Percentiles rank a stretch among this genome's conserved stretches.
phyloP scores from a whole-genome alignment of 2,888 invertebrate species.

The Perdita meconis region DNA sequence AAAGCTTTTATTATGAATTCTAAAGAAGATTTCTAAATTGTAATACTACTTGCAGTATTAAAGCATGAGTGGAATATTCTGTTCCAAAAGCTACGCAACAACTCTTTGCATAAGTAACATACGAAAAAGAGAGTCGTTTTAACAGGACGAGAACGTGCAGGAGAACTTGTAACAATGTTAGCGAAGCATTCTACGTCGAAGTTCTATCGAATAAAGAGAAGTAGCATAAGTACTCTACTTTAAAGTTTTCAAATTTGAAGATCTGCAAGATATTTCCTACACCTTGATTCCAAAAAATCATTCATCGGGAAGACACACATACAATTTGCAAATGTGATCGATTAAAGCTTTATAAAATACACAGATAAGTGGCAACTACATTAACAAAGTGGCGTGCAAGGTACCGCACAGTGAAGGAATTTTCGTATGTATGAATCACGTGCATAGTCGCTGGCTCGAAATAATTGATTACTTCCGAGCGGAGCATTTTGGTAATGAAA shows the following conservation, averaged over 20 bases:
- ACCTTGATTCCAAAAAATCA: too few relatives aligned
- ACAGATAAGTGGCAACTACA: neutral
- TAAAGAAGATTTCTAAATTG: neutral
- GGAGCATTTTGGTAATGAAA: constrained; percentile 74
- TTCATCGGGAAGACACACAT: too few relatives aligned
- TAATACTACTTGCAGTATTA: neutral
- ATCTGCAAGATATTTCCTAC: too few relatives aligned
- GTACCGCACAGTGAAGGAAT: constrained; percentile 9
- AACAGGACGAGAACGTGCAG: too few relatives aligned
- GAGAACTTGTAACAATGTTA: too few relatives aligned
- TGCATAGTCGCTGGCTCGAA: constrained; percentile 65
- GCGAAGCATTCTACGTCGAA: too few relatives aligned
- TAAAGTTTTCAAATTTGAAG: too few relatives aligned
- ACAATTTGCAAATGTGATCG: neutral
- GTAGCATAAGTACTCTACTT: too few relatives aligned
- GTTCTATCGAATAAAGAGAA: too few relatives aligned
- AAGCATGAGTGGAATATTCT: neutral
- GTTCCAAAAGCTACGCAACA: neutral
- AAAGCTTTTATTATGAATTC: neutral
- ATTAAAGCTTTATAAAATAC: neutral
- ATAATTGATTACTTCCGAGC: constrained; percentile 76
- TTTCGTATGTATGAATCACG: constrained; percentile 25
- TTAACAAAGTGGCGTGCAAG: constrained; percentile 2
- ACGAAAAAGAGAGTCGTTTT: too few relatives aligned
- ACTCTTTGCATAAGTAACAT: too few relatives aligned